Evolutionary conservation across 2,797 vertebrate genomes (phyloP).

Genomic region (Channa striata): DNA sequence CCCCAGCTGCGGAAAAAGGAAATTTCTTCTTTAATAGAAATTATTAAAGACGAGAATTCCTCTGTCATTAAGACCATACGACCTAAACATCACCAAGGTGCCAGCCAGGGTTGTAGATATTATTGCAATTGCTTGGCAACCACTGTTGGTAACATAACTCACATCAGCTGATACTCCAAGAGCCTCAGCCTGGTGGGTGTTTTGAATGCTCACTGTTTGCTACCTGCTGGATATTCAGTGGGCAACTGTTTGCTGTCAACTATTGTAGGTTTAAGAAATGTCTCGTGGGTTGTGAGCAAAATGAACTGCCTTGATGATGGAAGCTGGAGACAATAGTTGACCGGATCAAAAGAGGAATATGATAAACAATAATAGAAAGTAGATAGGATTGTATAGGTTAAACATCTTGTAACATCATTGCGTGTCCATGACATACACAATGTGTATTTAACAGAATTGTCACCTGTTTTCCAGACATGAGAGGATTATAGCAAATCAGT

Average conservation of each 20-base stretch:
- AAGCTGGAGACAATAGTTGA: conserved; percentile 5
- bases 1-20: too few species aligned
- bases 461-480: conserved; percentile 37
- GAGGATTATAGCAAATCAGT: conserved; percentile 29
- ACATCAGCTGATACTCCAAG: too few species aligned
- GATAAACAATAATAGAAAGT: conserved; percentile 29
- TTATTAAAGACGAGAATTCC: too few species aligned
- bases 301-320: conserved; percentile 10
- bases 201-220: background rate
- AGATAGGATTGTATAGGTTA: conserved; percentile 1
- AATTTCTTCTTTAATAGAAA: too few species aligned
- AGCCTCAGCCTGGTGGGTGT: too few species aligned
- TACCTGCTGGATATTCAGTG: too few species aligned
- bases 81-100: background rate
- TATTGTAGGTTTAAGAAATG: background rate
- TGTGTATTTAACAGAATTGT: conserved; percentile 25
- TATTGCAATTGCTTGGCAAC: background rate
- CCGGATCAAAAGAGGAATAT: conserved; percentile 4
- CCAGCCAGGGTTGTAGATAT: background rate
- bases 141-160: background rate
- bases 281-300: conserved; percentile 1
- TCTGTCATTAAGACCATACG: too few species aligned
- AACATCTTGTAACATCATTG: conserved; percentile 9
- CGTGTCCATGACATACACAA: background rate
- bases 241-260: too few species aligned